These are phyloP conservation scores for Penaeus indicus DNA, from an alignment of 1,140 invertebrate species.

Conservation along the genomic window DNA sequence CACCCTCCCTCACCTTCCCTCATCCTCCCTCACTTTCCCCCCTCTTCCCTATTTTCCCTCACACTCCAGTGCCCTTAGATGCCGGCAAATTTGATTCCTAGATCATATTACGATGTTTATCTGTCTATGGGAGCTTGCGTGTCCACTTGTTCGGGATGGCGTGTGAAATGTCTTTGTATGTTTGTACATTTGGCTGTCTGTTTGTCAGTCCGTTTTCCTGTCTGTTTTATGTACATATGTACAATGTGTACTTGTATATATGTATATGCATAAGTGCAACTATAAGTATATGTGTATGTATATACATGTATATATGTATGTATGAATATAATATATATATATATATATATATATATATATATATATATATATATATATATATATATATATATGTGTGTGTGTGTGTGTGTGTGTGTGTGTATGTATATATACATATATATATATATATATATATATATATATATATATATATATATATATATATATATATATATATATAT, in stretches of 20 bases:
- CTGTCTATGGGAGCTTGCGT: no score
- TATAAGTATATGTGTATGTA: not conserved
- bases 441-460: slow-evolving; percentile 1
- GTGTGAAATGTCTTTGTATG: no score
- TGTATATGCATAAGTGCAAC: not conserved
- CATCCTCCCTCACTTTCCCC: not conserved
- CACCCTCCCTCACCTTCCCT: not conserved
- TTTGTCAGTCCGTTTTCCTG: not conserved
- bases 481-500: not conserved
- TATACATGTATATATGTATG: not conserved
- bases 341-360: not conserved
- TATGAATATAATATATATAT: not conserved
- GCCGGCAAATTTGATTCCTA: not conserved
- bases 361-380: not conserved
- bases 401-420: not conserved
- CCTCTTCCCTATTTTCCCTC: not conserved
- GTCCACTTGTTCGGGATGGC: no score
- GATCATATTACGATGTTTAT: no score
- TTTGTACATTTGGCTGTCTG: not conserved
- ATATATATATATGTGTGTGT: not conserved
- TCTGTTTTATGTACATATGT: not conserved
- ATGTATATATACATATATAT: slow-evolving; percentile 5
- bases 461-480: not conserved
- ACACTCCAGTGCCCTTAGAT: not conserved
- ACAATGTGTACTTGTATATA: not conserved